Conservation (phyloP, 2,113 vertebrate genomes). For the Lophochroa leadbeateri region DNA sequence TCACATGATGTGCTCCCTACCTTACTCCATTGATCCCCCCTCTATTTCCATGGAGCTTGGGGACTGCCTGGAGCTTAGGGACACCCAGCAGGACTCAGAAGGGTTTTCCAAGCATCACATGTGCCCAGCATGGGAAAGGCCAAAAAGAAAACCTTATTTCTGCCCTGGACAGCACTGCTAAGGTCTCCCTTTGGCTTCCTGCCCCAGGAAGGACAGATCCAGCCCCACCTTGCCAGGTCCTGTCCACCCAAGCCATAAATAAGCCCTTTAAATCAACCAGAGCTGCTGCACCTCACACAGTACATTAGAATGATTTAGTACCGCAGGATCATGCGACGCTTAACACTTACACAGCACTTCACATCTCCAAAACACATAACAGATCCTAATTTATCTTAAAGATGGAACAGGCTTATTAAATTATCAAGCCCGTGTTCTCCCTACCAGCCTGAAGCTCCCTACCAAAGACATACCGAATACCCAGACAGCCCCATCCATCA, state of each 20-base stretch:
- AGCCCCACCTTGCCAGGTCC: not conserved
- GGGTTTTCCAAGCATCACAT: rapidly evolving
- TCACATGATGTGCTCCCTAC: no score
- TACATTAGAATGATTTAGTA: conserved; percentile 42
- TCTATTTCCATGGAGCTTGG: not conserved
- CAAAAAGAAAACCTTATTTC: not conserved
- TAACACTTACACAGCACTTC: conserved; percentile 54
- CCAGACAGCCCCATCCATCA: not conserved
- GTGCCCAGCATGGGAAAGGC: not conserved
- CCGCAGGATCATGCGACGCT: not conserved
- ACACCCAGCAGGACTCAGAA: not conserved
- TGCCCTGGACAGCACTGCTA: not conserved
- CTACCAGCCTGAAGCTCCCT: not conserved
- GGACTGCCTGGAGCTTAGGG: not conserved
- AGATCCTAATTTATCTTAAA: conserved; percentile 31
- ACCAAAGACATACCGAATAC: rapidly evolving
- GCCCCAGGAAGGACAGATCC: not conserved
- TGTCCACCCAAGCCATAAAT: not conserved
- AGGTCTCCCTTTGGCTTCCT: not conserved
- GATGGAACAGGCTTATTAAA: conserved; percentile 54
- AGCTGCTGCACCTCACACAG: not conserved
- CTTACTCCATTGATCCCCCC: not conserved
- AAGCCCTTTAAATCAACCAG: not conserved
- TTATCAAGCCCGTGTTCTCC: conserved; percentile 4
- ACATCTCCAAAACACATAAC: not conserved